Evolutionary conservation across 2,797 vertebrate species (phyloP).

Genomic region (Borostomias antarcticus): DNA sequence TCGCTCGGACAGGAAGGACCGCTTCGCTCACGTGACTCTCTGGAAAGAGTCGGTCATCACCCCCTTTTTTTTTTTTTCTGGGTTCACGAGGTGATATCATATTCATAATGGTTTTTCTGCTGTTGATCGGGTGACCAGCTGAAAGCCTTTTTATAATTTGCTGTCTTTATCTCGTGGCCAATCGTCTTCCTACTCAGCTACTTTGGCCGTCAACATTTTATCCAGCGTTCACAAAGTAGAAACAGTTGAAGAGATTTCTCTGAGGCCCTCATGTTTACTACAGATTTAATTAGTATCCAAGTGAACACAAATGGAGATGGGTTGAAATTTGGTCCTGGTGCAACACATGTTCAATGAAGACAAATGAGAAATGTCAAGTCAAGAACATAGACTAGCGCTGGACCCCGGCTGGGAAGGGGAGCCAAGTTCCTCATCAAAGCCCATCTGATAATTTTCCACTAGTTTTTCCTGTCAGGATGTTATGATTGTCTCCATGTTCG

Average conservation of each 20-base stretch:
- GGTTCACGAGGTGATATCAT: no score
- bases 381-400: slow-evolving; percentile 47
- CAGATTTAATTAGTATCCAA: no score
- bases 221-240: no score
- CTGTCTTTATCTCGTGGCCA: no score
- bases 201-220: no score
- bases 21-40: slow-evolving; percentile 54
- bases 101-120: no score
- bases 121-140: no score
- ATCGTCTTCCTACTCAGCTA: no score
- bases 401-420: slow-evolving; percentile 69
- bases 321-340: background rate
- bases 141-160: no score
- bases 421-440: slow-evolving; percentile 87
- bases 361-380: slow-evolving; percentile 10
- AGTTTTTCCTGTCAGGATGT: slow-evolving; percentile 99
- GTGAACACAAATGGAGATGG: background rate
- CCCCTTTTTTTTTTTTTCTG: no score
- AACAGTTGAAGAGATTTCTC: no score
- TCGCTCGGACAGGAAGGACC: slow-evolving; percentile 62
- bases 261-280: no score
- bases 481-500: slow-evolving; percentile 96
- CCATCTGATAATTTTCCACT: slow-evolving; percentile 94
- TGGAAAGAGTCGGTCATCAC: slow-evolving; percentile 70
- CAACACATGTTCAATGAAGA: background rate